phyloP scores from a whole-genome alignment of 2,888 invertebrate species.

The Mythimna impura region DNA sequence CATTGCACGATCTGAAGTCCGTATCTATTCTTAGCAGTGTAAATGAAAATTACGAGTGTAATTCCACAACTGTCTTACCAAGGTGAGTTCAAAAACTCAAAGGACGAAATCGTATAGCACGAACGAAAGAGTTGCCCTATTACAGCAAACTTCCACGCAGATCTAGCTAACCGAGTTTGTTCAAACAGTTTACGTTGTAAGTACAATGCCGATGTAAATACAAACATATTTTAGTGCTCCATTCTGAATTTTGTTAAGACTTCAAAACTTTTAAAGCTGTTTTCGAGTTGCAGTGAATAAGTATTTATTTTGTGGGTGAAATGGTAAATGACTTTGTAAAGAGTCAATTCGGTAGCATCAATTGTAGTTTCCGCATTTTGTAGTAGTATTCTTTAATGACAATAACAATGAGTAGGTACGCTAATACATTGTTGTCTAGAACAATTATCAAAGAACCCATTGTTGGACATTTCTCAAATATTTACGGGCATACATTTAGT shows the following conservation, averaged over 20 bases:
- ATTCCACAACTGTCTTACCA: conserved; percentile 63
- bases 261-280: conserved; percentile 55
- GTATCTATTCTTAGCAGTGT: conserved; percentile 50
- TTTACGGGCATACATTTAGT: conserved; percentile 22
- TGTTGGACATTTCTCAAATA: conserved; percentile 28
- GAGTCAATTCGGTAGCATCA: background rate
- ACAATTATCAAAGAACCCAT: conserved; percentile 22
- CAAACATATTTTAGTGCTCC: conserved; percentile 57
- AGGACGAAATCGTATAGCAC: conserved; percentile 61
- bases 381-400: background rate
- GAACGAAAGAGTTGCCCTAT: conserved; percentile 61
- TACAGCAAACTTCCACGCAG: conserved; percentile 62
- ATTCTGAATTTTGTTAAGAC: conserved; percentile 53
- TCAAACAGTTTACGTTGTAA: conserved; percentile 62
- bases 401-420: conserved; percentile 7
- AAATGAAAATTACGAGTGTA: conserved; percentile 60
- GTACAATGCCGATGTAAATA: conserved; percentile 61
- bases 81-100: conserved; percentile 65
- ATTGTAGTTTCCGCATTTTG: background rate
- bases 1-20: conserved; percentile 52
- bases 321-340: conserved; percentile 38
- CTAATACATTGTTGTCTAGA: conserved; percentile 17
- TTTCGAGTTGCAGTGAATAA: conserved; percentile 35
- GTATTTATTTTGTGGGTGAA: conserved; percentile 49
- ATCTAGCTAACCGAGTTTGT: conserved; percentile 61